Percentiles rank a stretch among this genome's conserved stretches.
phyloP scores from a whole-genome alignment of 2,113 vertebrate species.

The Dermatemys mawii region DNA sequence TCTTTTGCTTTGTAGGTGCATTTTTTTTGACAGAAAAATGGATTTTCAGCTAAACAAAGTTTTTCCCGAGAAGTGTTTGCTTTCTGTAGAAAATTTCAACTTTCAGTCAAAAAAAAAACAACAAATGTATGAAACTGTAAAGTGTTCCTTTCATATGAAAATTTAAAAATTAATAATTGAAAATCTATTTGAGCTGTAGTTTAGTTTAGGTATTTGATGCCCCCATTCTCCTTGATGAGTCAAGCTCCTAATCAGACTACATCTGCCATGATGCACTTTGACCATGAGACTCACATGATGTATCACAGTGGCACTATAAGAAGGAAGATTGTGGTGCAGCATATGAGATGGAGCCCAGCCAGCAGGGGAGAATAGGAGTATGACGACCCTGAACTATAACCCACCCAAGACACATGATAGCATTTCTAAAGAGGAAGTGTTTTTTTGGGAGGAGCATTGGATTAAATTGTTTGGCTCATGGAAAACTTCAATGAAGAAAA shows the following conservation, averaged over 20 bases:
- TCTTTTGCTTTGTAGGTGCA: not conserved
- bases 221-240: not conserved
- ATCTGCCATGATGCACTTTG: accelerated
- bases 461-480: too few species aligned
- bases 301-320: not conserved
- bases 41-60: not conserved
- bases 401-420: not conserved
- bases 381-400: not conserved
- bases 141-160: not conserved
- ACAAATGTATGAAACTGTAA: not conserved
- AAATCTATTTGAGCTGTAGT: not conserved
- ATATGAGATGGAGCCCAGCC: not conserved
- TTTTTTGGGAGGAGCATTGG: too few species aligned
- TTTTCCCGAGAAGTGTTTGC: not conserved
- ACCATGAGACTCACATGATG: not conserved
- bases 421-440: too few species aligned
- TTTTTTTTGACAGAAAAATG: slow-evolving; percentile 9
- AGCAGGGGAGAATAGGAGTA: not conserved
- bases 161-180: not conserved
- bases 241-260: accelerated
- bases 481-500: not conserved
- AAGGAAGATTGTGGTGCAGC: not conserved
- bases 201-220: not conserved
- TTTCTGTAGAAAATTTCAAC: not conserved
- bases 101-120: not conserved